Base-by-base conservation (phyloP, 2,888 invertebrate species). In the Cryptocheilus praepositus region DNA sequence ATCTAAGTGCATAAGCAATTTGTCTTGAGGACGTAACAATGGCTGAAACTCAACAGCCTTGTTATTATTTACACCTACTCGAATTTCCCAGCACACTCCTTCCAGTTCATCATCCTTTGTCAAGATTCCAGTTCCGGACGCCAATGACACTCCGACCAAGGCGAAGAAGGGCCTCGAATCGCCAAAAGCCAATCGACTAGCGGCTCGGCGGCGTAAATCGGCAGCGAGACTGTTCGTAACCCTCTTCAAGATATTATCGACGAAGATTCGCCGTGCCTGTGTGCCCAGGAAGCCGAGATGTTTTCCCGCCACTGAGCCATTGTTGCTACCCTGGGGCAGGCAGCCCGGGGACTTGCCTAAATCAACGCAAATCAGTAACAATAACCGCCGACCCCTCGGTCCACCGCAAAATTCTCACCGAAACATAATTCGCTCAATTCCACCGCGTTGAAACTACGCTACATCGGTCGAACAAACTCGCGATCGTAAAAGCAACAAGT, bases 31-130 rank as follows among this genome's bases (percentile, higher is more conserved):
- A n/a, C n/a, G n/a, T n/a, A n/a, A n/a, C n/a, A 28, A 28, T 5
- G 28, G 3, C 7, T 28, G 7, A 28, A 28, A 28, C 4, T 7
- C 28, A 28, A 3, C 28, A 28, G 3, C 28, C 3, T 5, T 28
- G 28, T 28, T 7, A 28, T 28, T 28, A 3, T 28, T 28, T 28
- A 28, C 28, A 28, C 58, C 7, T 89, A 92, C 94, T 70, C 94
- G 89, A 71, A 95, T 95, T 90, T 95, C 94, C 91, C 92, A 93
- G 81, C 95, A 95, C 46, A 95, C 92, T 51, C 93, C 93, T 89
- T 95, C 95, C 36, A 94, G 86, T 89, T 95, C 94, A 85, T 95
- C 94, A 81, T 95, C 93, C 83, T 93, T 93, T 0, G 94, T 94
- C 25, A 95, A 85, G 67, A 94, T 92, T 18, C 94, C 94, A 56